Evolutionary conservation across 2,888 invertebrate species (phyloP), one percentile per base, ranked within the genome.

Genomic region (Timema cristinae): DNA sequence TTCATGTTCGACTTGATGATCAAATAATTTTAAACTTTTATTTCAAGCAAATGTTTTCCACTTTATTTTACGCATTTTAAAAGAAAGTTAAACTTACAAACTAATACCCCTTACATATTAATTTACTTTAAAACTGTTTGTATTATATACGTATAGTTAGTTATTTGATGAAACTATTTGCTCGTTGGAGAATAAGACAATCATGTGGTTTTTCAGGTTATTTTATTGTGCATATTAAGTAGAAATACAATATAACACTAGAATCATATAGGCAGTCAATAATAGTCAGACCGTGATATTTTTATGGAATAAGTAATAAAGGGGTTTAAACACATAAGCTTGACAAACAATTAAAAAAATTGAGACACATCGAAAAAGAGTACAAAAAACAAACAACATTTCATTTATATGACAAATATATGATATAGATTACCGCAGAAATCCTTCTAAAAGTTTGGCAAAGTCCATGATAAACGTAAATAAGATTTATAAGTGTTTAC

Each of bases 181-280:
- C 32, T 32, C 4, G 32, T 32, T 32, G 32, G 32, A 32, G 32
- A 32, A 32, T 32, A 32, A 32, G 32, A 32, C 32, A 32, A 32
- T 32, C 32, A 1, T 32, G 32, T 32, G 32, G 32, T 32, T 32
- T 63, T 63, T 63, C 9, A 32, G 9, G 32, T 63, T 47, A 48
- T 63, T 63, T 59, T 63, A 63, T 63, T 63, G 63, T 63, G 63
- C 63, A 63, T 63, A 47, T 7, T 63, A 63, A 63, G 48, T 32
- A 63, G 32, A 32, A 63, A 48, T 63, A 63, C 48, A 63, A 63
- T 63, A 48, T 63, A 63, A 63, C 16, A 63, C 48, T 63, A 47
- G 63, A 63, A 32, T 47, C 61, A 47, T 47, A 15, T 16, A 63
- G 47, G 48, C 63, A 63, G 63, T 63, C 63, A 47, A 63, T 63